phyloP scores from a whole-genome alignment of 2,797 vertebrate species.

The Propithecus perrieri region DNA sequence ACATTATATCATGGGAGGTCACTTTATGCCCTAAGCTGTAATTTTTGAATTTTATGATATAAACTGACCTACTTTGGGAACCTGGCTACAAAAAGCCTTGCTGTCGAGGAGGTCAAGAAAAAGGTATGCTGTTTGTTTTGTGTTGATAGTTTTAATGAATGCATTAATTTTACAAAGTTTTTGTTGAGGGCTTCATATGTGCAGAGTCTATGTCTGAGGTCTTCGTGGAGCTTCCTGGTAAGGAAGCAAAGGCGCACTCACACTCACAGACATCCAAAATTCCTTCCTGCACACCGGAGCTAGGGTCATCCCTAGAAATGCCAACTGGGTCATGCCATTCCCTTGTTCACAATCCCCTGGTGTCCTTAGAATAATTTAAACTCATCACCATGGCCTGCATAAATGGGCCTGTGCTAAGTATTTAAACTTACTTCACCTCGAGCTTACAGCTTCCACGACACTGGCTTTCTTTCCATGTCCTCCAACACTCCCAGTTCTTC shows the following conservation, averaged over 20 bases:
- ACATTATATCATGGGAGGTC: slow-evolving; percentile 70
- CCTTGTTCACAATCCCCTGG: background rate
- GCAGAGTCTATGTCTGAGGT: background rate
- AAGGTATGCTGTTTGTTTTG: background rate
- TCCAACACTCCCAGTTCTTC: too few species aligned
- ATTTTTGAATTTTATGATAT: slow-evolving; percentile 78
- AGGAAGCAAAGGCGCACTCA: background rate
- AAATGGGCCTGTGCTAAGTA: too few species aligned
- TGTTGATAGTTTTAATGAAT: slow-evolving; percentile 14
- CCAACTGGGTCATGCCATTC: background rate
- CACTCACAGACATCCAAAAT: rapidly evolving
- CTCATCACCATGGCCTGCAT: background rate
- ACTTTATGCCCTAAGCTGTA: slow-evolving; percentile 73
- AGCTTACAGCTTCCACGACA: background rate
- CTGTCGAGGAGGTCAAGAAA: background rate
- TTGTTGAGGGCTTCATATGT: background rate
- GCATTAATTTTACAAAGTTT: background rate
- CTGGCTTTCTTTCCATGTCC: background rate
- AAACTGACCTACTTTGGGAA: slow-evolving; percentile 75
- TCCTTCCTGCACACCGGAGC: background rate
- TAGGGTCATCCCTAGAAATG: background rate
- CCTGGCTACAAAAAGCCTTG: slow-evolving; percentile 53
- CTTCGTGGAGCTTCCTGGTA: background rate
- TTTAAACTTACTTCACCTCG: background rate
- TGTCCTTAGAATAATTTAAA: background rate